phyloP scores from a whole-genome alignment of 37 sponge, comb jelly and placozoan species.

The Agelas oroides region DNA sequence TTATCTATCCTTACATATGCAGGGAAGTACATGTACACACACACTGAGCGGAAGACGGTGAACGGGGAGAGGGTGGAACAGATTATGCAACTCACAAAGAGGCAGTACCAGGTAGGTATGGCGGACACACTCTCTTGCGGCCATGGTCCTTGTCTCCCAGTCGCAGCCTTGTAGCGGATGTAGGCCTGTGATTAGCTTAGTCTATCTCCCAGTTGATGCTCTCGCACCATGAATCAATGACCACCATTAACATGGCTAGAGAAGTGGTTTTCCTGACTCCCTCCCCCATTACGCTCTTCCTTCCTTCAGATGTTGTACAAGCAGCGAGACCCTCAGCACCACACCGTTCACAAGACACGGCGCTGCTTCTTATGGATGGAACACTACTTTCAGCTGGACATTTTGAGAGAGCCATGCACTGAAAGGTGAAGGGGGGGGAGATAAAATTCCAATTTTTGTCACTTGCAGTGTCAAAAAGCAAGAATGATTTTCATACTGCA shows the following conservation, averaged over 20 bases:
- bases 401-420: constrained; percentile 60
- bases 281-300: neutral
- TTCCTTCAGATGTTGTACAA: constrained; percentile 36
- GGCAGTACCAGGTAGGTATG: constrained; percentile 66
- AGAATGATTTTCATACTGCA: no score
- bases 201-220: no score
- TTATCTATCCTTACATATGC: no score
- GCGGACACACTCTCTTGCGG: neutral
- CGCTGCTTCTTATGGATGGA: constrained; percentile 79
- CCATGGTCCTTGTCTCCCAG: no score
- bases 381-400: constrained; percentile 81
- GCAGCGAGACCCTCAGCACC: constrained; percentile 50
- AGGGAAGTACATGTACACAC: constrained; percentile 64
- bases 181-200: no score
- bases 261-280: no score
- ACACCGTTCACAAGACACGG: constrained; percentile 63
- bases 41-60: constrained; percentile 59
- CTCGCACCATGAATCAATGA: no score
- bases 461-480: no score
- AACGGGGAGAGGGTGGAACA: constrained; percentile 68
- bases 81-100: constrained; percentile 52
- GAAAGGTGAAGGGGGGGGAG: constrained; percentile 52
- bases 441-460: no score
- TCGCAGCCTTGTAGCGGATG: no score
- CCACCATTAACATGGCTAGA: no score